Conservation (phyloP, 2,797 vertebrate genomes). For the Diplodus sargus region DNA sequence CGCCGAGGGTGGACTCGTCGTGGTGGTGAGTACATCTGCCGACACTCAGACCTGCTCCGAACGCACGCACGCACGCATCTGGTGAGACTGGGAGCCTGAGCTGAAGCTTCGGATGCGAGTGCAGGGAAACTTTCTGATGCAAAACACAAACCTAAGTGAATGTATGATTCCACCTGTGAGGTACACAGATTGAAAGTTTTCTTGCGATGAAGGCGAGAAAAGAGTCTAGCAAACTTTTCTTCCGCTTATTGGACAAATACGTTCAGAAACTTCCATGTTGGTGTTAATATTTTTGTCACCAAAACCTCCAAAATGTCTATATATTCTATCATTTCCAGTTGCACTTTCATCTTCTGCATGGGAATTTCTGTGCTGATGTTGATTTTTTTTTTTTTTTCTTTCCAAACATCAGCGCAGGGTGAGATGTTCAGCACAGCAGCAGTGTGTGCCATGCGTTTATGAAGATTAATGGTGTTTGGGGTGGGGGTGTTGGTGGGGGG, state of each 20-base stretch:
- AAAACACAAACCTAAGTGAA: background rate
- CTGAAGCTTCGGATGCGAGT: background rate
- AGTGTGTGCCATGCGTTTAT: conserved; percentile 61
- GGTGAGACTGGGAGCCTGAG: no score
- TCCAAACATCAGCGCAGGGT: conserved; percentile 36
- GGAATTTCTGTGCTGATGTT: conserved; percentile 20
- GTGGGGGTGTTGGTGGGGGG: conserved; percentile 10
- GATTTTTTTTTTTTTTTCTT: background rate
- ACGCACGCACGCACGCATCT: no score
- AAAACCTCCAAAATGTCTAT: background rate
- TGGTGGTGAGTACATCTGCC: conserved; percentile 90
- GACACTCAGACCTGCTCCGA: background rate
- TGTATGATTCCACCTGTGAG: background rate
- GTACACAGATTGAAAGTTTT: background rate
- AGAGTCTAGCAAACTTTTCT: background rate
- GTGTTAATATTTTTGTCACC: no score
- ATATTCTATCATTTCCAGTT: no score
- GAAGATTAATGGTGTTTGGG: conserved; percentile 73
- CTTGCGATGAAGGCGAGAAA: background rate
- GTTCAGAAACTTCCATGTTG: background rate
- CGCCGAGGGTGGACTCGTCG: conserved; percentile 92
- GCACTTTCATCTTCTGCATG: background rate
- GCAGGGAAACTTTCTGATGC: background rate
- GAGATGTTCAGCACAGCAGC: conserved; percentile 53
- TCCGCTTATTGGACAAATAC: background rate